Conservation (phyloP, 2,113 vertebrate species). For the Chlamydotis undulata region DNA sequence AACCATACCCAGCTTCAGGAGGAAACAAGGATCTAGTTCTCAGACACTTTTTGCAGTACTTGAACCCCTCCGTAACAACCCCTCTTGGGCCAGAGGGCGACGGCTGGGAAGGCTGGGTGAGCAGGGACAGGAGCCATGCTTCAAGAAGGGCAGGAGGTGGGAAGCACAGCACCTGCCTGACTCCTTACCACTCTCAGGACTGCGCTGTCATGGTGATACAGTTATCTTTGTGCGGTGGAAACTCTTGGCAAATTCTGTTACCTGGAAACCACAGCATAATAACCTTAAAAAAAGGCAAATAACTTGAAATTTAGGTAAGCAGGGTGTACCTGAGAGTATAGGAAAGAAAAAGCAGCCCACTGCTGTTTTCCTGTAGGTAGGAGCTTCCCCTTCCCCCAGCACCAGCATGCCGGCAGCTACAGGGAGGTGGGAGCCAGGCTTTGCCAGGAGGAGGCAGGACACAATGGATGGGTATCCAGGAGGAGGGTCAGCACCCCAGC, state of each 20-base stretch:
- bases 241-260: not conserved
- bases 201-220: fast-evolving
- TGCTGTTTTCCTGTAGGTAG: not conserved
- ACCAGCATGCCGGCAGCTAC: not conserved
- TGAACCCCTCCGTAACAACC: not conserved
- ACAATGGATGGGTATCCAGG: not conserved
- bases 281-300: not conserved
- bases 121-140: not conserved
- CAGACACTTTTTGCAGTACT: not conserved
- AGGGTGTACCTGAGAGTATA: not conserved
- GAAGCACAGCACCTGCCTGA: not conserved
- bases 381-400: not conserved
- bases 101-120: fast-evolving
- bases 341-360: not conserved
- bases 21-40: not conserved
- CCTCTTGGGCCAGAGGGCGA: not conserved
- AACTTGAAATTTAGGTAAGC: not conserved
- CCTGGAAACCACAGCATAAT: not conserved
- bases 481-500: not conserved
- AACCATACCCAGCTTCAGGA: not conserved
- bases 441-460: not conserved
- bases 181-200: not conserved
- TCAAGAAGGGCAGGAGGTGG: not conserved
- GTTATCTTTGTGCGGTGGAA: not conserved
- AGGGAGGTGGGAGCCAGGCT: not conserved